phyloP scores from a whole-genome alignment of 1,140 invertebrate species.

The Drosophila setifemur region DNA sequence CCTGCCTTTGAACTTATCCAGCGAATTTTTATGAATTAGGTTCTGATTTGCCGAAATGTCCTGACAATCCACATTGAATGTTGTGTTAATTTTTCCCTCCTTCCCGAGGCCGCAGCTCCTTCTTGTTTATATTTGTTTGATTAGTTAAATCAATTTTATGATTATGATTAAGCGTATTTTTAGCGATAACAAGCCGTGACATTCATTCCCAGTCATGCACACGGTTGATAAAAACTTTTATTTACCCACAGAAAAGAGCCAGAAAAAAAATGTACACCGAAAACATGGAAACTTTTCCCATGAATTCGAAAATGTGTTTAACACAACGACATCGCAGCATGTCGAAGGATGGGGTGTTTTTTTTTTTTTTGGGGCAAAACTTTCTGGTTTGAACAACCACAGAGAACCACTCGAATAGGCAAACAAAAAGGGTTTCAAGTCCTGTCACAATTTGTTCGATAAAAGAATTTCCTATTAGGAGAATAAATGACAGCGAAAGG shows the following conservation, averaged over 20 bases:
- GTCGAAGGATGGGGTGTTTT: neutral
- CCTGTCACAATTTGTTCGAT: slow-evolving; percentile 15
- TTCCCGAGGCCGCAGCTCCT: no score
- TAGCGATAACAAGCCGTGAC: slow-evolving; percentile 40
- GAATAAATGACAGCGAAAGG: slow-evolving; percentile 23
- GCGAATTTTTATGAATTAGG: slow-evolving; percentile 70
- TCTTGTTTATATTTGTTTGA: slow-evolving; percentile 58
- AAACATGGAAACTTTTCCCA: slow-evolving; percentile 68
- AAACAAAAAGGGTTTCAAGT: slow-evolving; percentile 45
- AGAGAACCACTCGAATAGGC: slow-evolving; percentile 15
- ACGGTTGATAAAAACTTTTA: slow-evolving; percentile 54
- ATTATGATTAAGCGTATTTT: slow-evolving; percentile 62
- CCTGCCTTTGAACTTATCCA: slow-evolving; percentile 59
- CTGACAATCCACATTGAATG: slow-evolving; percentile 55
- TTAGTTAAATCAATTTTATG: slow-evolving; percentile 78
- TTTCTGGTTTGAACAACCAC: slow-evolving; percentile 30
- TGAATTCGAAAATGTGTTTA: slow-evolving; percentile 71
- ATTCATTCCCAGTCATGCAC: slow-evolving; percentile 61
- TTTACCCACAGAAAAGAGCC: slow-evolving; percentile 6
- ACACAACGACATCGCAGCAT: slow-evolving; percentile 21
- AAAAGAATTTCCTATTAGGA: slow-evolving; percentile 4
- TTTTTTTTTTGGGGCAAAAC: slow-evolving; percentile 4
- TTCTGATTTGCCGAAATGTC: slow-evolving; percentile 58
- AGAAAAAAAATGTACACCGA: slow-evolving; percentile 22
- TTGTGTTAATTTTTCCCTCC: slow-evolving; percentile 57